These are phyloP conservation scores for Seira musarum DNA, from an alignment of 2,888 invertebrate genomes.

Conservation along the genomic window DNA sequence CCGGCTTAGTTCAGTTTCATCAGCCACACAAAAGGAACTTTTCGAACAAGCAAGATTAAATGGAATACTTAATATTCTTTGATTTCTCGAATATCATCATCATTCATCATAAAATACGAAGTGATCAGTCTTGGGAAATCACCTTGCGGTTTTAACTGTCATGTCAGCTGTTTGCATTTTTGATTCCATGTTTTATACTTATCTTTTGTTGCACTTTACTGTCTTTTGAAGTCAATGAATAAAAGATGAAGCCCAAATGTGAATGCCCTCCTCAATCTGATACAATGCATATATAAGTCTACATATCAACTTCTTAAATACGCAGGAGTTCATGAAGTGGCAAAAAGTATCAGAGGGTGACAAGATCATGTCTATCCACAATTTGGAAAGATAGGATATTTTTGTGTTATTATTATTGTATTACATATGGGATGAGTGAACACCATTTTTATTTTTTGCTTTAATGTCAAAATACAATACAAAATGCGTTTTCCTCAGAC, in stretches of 20 bases:
- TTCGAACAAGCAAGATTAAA: too few species aligned
- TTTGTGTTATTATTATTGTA: not conserved
- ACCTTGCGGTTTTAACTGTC: constrained; percentile 56
- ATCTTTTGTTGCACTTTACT: constrained; percentile 39
- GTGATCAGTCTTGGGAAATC: constrained; percentile 51
- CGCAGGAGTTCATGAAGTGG: not conserved
- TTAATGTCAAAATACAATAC: constrained; percentile 22
- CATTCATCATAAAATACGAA: not conserved
- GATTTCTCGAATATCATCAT: not conserved
- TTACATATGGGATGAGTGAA: not conserved
- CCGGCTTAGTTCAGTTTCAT: too few species aligned
- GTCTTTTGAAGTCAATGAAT: constrained; percentile 5
- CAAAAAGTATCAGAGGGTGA: constrained; percentile 10
- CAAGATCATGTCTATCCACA: constrained; percentile 50
- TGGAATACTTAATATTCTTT: too few species aligned
- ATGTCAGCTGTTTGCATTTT: constrained; percentile 38
- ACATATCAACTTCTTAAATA: constrained; percentile 19
- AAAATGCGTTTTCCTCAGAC: constrained; percentile 42
- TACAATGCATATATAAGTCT: constrained; percentile 7
- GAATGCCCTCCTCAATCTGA: constrained; percentile 52
- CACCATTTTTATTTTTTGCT: constrained; percentile 3
- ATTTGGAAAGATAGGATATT: not conserved
- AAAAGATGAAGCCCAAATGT: constrained; percentile 20
- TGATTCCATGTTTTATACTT: not conserved
- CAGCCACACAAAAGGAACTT: too few species aligned